Evolutionary conservation across 2,888 invertebrate species (phyloP), one percentile per base, ranked within the genome.

Genomic region (Neoscelio sp.): DNA sequence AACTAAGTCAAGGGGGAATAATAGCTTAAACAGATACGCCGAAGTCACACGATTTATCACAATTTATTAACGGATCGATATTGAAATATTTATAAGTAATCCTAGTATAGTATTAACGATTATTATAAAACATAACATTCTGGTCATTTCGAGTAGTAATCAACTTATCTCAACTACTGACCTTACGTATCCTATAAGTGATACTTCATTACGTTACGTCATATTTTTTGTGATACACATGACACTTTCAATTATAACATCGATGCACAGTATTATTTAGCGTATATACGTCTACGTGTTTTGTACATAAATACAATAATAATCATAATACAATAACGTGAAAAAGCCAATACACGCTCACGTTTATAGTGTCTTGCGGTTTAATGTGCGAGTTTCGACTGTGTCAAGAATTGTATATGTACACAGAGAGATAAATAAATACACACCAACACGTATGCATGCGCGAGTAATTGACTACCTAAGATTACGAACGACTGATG

Each of bases 401-500:
- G 23, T 50, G 44, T 44, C 42, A 26, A 8, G 15, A 23, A 58
- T 58, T 35, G 26, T 30, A n/a, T n/a, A 54, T 13, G 33, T 50
- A 42, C 28, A 12, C 23, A 50, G 56, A 38, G 33, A 62, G 38
- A 58, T 54, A 68, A 58, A 64, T 73, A 68, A 46, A 65, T 65
- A 73, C 42, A 81, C 75, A 64, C 35, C 42, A 33, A 46, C 64
- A 75, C 56, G 33, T 52, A 56, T 50, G 54, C 54, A 70, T 26
- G 50, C 20, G 2, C 58, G 28, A 28, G 28, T 75, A 60, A 80
- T 74, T 71, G 68, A 75, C 76, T 78, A 58, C 77, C 65, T 54
- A 40, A 70, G 74, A 74, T 68, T 79, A 74, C 44, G 62, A 70
- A 42, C 50, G 56, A 52, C 70, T 73, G 73, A 80, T 82, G 82